Evolutionary conservation across 2,113 vertebrate species (phyloP), one percentile per base, ranked within the genome.

Genomic region (Plectropomus leopardus): DNA sequence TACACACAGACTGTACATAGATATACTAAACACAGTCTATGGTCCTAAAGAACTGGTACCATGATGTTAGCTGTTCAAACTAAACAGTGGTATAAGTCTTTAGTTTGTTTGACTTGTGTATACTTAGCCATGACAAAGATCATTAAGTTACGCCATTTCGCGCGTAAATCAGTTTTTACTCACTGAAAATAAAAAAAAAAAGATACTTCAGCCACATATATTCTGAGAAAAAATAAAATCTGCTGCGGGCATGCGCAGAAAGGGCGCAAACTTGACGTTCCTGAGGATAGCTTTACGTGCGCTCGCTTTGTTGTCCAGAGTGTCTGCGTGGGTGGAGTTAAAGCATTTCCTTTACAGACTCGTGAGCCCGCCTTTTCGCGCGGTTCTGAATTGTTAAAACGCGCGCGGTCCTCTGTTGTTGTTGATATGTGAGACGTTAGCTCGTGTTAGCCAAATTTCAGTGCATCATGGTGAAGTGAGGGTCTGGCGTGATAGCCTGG

Each of bases 341-440:
- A 5, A 11, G 3, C 26, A 17, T 10, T 16, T 7, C 1, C 4
- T 1, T 3, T 14, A 14, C 14, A 19, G 0, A 14, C n/a, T n/a
- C 14, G 16, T 30, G 71, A 7, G n/a, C n/a, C 86, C 91, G 86
- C 87, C 1, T n/a, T 45, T 28, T 15, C 50, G 71, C 40, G 0
- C 10, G 4, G 82, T 24, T 2, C 48, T 26, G 1, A 30, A 7
- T 0, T 1, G n/a, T 0, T 21, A 67, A 64, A 72, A 47, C 72
- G 11, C 26, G 23, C 21, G 17, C 9, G 0, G 0, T 7, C 36
- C 5, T 13, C 2, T 72, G 45, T 78, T 83, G 80, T 87, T 89
- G 76, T 84, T 87, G 80, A 40, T 63, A 61, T 58, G 21, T 42
- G 45, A 44, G 19, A 5, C 28, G 24, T 15, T 83, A 78, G 67